Evolutionary conservation across 2,113 vertebrate species (phyloP), one percentile per base, ranked within the genome.

Genomic region (Halcyon malimbica): DNA sequence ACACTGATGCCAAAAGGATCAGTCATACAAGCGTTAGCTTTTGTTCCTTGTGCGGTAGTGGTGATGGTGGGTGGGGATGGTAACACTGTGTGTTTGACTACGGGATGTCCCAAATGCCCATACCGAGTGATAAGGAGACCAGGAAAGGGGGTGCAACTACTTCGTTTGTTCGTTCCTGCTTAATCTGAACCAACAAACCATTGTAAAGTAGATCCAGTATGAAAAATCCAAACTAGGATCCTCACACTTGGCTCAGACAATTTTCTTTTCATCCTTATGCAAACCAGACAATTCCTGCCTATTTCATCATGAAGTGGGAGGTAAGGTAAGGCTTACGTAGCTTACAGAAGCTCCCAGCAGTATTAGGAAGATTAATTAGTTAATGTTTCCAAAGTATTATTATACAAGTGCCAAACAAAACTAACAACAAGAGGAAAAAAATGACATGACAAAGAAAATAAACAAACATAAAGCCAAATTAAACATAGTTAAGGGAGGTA

Each of bases 301-400:
- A 93, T 89, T 96, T 89, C 94, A 95, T 92, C 94, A 91, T 67
- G 26, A 93, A 69, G 78, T 96, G 87, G 83, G 95, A 95, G 77
- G 91, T n/a, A 87, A 46, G 9, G 50, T 54, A 95, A 84, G 89
- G 87, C 87, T 97, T 91, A 94, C 48, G 86, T 96, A 96, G 81
- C 62, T 59, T 82, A 15, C 67, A 87, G 78, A 35, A 95, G 93
- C 91, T 91, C 96, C 94, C 96, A 96, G 89, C 78, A 97, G 77
- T 59, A 89, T 94, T 94, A 93, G 67, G 91, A 74, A 91, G 87
- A 95, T 92, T 96, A 97, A 95, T 96, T 94, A 96, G 91, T 92
- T 97, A 96, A 85, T 94, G 81, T 85, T 96, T 93, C 87, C 82
- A 92, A 96, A 94, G 93, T 62, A 89, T 87, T 91, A 73, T 92